Evolutionary conservation across 2,888 invertebrate species (phyloP), one percentile per base, ranked within the genome.

Genomic region (Philopedon plagiatum): DNA sequence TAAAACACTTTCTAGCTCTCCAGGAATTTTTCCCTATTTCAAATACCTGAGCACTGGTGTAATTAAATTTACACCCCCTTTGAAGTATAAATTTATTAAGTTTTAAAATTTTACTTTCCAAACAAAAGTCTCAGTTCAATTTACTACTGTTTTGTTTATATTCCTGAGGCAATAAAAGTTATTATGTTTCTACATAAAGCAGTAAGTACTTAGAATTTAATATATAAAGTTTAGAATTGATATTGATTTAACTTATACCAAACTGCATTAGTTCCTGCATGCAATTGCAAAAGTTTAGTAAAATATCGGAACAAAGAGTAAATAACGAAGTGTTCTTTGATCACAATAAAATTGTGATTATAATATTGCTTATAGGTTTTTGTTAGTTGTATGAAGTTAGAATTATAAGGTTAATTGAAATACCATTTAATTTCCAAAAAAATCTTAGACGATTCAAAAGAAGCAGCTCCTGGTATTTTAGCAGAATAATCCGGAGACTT

Each of bases 161-260:
- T 37, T 37, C 0, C n/a, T n/a, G 37, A 4, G n/a, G 37, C 39
- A 39, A 39, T 39, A 39, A 44, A 44, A 44, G 4, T 44, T 44
- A 44, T 44, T 9, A 21, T 21, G 21, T 44, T 44, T 8, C 9
- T n/a, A 44, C 46, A 46, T 11, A 46, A 46, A 23, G n/a, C 46
- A 11, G 3, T 11, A 34, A 34, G 34, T 39, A 39, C 46, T 21
- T 23, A 46, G 46, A 46, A 23, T 46, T 46, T 46, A 46, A 46
- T 46, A 46, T 46, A 19, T 46, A 46, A 46, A 46, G 46, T 46
- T 46, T 46, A 23, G 23, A 46, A 23, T 19, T 46, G 46, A 46
- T 46, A 46, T 46, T 46, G 46, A 46, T 46, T 46, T 46, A 23
- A 21, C n/a, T 21, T 23, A 21, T n/a, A 46, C 4, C 46, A 23